Evolutionary conservation across 2,888 invertebrate species (phyloP).

Genomic region (Drosophila fulvimacula): DNA sequence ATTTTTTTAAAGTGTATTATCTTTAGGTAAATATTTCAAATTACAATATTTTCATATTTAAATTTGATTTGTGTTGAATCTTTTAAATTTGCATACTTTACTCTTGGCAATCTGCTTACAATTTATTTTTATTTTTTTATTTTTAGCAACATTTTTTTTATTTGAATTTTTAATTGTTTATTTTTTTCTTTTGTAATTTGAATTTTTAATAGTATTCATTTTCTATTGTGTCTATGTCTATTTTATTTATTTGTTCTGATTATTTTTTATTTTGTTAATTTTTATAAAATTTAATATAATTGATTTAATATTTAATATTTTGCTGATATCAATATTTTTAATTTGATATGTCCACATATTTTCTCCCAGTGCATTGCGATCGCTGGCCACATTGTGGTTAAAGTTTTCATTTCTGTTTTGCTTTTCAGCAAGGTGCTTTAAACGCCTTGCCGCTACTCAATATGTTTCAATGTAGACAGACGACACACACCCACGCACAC

Average conservation of each 20-base stretch:
- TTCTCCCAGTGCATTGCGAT: constrained; percentile 33
- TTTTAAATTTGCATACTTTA: not conserved
- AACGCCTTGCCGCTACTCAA: constrained; percentile 53
- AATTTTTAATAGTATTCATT: too few species aligned
- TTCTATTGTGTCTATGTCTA: too few species aligned
- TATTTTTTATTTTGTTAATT: too few species aligned
- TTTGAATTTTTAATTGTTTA: too few species aligned
- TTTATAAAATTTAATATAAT: too few species aligned
- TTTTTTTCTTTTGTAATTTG: not conserved
- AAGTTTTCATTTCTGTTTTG: constrained; percentile 22
- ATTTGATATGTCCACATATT: not conserved
- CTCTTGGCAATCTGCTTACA: not conserved
- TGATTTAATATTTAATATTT: too few species aligned
- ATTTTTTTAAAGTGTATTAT: not conserved
- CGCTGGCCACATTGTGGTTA: constrained; percentile 14
- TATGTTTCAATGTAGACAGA: constrained; percentile 35
- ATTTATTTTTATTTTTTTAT: not conserved
- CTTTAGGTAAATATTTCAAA: not conserved
- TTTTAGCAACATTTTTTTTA: too few species aligned
- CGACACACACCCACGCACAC: constrained; percentile 17
- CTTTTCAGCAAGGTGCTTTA: constrained; percentile 43
- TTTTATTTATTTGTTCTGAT: too few species aligned
- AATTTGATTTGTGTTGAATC: not conserved
- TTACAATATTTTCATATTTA: too few species aligned
- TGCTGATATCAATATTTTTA: too few species aligned